Evolutionary conservation across 2,888 invertebrate species (phyloP).

Genomic region (Stenichneumon culpator): DNA sequence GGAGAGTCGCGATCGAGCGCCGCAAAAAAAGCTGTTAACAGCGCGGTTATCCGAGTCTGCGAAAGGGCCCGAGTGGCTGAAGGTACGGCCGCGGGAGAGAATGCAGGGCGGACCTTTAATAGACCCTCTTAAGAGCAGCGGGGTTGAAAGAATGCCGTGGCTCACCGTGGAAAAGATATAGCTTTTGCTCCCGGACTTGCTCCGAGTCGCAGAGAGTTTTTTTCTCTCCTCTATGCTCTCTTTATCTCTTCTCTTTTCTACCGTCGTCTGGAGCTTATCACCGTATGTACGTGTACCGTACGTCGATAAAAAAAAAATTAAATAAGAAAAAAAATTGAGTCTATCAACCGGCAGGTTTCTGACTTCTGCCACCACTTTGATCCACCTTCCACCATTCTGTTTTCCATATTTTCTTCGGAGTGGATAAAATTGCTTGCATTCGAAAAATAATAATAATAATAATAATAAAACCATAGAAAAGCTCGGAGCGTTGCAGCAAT

Average conservation of each 20-base stretch:
- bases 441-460: too few relatives aligned
- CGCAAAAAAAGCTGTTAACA: constrained; percentile 74
- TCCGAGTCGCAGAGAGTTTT: constrained; percentile 30
- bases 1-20: constrained; percentile 75
- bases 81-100: constrained; percentile 15
- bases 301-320: constrained; percentile 12
- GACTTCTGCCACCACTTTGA: constrained; percentile 25
- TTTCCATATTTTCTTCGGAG: background rate
- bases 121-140: constrained; percentile 73
- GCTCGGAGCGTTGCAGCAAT: background rate
- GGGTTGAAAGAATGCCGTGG: constrained; percentile 26
- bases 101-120: constrained; percentile 75
- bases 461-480: background rate
- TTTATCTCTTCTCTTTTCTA: constrained; percentile 12
- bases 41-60: constrained; percentile 26
- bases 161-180: constrained; percentile 17
- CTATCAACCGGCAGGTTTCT: constrained; percentile 44
- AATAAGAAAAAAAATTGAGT: background rate
- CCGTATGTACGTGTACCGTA: background rate
- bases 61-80: constrained; percentile 24
- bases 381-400: constrained; percentile 14
- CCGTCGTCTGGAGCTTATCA: constrained; percentile 13
- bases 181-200: background rate
- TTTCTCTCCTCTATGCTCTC: constrained; percentile 10
- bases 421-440: background rate